A percentile compares a stretch with the other conserved stretches of the same genome.
phyloP scores from a whole-genome alignment of 2,797 vertebrate genomes.

The Spinus olivaceus region DNA sequence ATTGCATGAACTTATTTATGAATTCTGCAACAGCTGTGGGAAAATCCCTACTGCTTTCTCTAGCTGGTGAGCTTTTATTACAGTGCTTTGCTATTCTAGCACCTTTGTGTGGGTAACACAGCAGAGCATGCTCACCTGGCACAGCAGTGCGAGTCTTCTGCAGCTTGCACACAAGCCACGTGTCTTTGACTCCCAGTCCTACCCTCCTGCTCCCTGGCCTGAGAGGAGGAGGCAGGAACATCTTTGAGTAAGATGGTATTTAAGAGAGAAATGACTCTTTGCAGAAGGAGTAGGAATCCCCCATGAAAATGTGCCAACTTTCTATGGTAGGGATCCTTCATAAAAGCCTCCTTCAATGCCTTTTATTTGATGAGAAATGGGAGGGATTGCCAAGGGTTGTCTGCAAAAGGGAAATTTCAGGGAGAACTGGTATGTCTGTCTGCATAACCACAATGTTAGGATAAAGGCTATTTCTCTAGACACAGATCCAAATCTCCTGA shows the following conservation, averaged over 20 bases:
- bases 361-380: neutral
- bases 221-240: neutral
- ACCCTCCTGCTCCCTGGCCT: neutral
- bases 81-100: neutral
- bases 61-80: neutral
- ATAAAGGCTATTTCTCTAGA: neutral
- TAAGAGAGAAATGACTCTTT: neutral
- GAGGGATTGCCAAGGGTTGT: neutral
- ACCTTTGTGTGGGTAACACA: neutral
- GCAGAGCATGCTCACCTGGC: neutral
- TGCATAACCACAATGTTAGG: neutral
- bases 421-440: neutral
- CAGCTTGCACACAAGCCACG: neutral
- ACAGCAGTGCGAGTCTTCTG: neutral
- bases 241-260: neutral
- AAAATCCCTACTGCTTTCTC: neutral
- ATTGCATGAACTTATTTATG: neutral
- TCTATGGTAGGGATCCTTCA: neutral
- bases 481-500: neutral
- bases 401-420: neutral
- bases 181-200: neutral
- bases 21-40: neutral
- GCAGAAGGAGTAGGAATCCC: neutral
- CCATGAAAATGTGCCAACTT: fast-evolving
- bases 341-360: neutral